Base-by-base conservation (phyloP, 2,888 invertebrate species). In the Hirudinaria manillensis region DNA sequence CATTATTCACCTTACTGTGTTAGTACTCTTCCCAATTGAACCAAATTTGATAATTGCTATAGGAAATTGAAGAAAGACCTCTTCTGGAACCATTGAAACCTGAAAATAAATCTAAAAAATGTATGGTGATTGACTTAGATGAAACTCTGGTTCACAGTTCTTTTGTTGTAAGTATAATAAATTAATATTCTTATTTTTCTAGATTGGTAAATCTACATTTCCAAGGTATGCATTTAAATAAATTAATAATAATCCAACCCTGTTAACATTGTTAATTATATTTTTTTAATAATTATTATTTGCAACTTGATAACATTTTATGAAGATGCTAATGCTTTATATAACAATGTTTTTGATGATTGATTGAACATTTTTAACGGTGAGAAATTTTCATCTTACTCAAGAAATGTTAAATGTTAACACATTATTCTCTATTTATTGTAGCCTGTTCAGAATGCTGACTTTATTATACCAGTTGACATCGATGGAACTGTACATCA, bases 101-200 rank as follows among this genome's bases (percentile, higher is more conserved):
- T 7, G 45, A 36, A 87, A 97, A 98, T 87, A 90, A 91, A 90
- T 80, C 80, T 88, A 95, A 94, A 88, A 97, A 97, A 88, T 99
- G 98, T 89, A 93, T 99, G 92, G 96, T 99, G 85, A 98, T 99
- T 86, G 99, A 99, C 89, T 89, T 99, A 86, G 99, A 99, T 88
- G 99, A 99, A 88, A 99, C 99, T 77, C 89, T 99, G 87, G 99
- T 99, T 84, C 99, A 99, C 89, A 97, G 97, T 89, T 98, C 98
- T 84, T 99, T 99, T 89, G 98, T 96, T 91, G 95, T 95, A 79
- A 71, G 77, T 65, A 61, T 6, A 61, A 4, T 1, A 45, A 45
- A 45, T 45, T 45, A 16, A 45, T 1, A 45, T 6, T 10, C 16
- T 45, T 45, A 6, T 1, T 1, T 16, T 3, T 45, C 16, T 45